Percentiles rank a stretch among this genome's conserved stretches.
phyloP scores from a whole-genome alignment of 2,888 invertebrate species.

The Acanthoscelides obtectus region DNA sequence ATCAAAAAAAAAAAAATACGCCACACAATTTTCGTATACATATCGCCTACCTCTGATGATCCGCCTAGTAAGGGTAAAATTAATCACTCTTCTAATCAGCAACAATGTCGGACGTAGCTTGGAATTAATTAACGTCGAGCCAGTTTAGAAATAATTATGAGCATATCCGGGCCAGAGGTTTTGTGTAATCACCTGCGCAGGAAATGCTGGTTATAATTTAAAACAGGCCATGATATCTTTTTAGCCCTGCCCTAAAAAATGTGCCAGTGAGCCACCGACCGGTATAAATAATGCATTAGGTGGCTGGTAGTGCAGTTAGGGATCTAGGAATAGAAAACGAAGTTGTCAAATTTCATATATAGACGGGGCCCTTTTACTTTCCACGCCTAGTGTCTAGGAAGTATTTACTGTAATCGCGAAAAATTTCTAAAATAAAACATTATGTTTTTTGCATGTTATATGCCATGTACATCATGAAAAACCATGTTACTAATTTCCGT shows the following conservation, averaged over 20 bases:
- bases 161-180: not conserved
- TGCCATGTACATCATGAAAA: too few species aligned
- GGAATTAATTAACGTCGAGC: not conserved
- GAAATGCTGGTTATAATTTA: not conserved
- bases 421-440: too few species aligned
- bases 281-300: not conserved
- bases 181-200: not conserved
- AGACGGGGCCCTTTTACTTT: too few species aligned
- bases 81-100: not conserved
- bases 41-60: not conserved
- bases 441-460: too few species aligned
- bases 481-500: too few species aligned
- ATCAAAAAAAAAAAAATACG: too few species aligned
- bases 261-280: not conserved
- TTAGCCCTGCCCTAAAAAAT: not conserved
- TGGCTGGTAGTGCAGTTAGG: not conserved
- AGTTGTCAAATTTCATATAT: too few species aligned
- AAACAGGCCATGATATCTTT: not conserved
- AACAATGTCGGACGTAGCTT: not conserved
- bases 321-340: too few species aligned
- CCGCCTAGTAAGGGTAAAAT: not conserved
- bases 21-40: too few species aligned
- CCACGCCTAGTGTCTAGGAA: too few species aligned
- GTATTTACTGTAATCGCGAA: too few species aligned
- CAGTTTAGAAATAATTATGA: not conserved